phyloP scores from a whole-genome alignment of 2,797 vertebrate genomes.

The Tragelaphus oryx region DNA sequence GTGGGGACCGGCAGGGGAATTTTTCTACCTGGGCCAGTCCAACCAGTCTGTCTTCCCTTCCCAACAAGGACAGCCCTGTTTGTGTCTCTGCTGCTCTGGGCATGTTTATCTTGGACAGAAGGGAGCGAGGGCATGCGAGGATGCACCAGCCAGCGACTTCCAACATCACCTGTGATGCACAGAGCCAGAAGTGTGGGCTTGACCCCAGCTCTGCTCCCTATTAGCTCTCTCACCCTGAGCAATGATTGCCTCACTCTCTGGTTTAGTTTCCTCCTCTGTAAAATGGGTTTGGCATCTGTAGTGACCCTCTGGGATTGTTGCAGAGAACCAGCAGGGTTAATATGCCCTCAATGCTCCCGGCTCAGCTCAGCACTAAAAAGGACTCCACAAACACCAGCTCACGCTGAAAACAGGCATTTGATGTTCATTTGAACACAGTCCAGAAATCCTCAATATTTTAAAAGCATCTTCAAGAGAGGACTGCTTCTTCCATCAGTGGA shows the following conservation, averaged over 20 bases:
- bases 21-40: neutral
- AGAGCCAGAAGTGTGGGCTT: neutral
- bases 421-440: neutral
- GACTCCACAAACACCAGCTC: neutral
- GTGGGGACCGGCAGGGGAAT: neutral
- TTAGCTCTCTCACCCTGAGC: neutral
- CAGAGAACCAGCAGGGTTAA: neutral
- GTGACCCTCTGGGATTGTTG: rapidly evolving
- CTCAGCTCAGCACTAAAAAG: neutral
- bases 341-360: rapidly evolving
- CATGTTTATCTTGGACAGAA: neutral
- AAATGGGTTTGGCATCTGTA: neutral
- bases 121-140: neutral
- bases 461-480: slow-evolving; percentile 37
- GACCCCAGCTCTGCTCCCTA: neutral
- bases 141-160: neutral
- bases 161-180: rapidly evolving
- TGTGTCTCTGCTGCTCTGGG: neutral
- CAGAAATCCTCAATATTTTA: slow-evolving; percentile 41
- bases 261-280: neutral
- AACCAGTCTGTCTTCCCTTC: slow-evolving; percentile 39
- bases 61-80: neutral
- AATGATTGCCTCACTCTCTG: neutral
- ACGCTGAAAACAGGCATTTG: neutral
- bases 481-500: neutral